Conservation (phyloP, 2,797 vertebrate genomes). For the Poecile montanus region DNA sequence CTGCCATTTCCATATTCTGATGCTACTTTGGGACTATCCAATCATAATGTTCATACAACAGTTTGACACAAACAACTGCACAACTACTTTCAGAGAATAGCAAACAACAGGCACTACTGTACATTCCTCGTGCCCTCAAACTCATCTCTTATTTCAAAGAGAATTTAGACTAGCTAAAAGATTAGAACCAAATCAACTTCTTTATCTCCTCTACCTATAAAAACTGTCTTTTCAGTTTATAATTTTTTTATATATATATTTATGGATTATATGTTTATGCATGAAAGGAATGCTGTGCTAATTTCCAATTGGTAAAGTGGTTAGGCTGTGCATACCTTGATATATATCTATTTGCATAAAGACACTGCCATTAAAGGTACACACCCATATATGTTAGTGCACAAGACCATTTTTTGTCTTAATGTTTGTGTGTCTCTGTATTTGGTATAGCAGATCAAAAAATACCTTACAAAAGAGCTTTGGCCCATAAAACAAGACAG, state of each 20-base stretch:
- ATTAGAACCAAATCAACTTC: not conserved
- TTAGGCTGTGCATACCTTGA: not conserved
- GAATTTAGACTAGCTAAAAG: not conserved
- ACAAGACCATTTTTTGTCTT: conserved; percentile 31
- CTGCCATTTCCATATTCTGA: not conserved
- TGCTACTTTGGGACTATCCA: conserved; percentile 21
- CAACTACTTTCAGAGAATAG: not conserved
- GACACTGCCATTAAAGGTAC: conserved; percentile 4
- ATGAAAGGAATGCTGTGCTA: not conserved
- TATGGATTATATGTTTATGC: not conserved
- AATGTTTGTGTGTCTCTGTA: conserved; percentile 1
- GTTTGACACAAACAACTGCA: not conserved
- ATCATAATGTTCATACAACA: not conserved
- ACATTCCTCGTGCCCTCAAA: not conserved
- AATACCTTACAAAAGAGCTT: conserved; percentile 19
- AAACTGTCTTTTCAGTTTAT: not conserved
- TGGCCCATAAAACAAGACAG: conserved; percentile 56
- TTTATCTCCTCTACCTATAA: not conserved
- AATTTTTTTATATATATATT: not conserved
- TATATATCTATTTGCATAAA: not conserved
- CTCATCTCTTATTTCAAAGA: not conserved
- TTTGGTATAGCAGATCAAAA: not conserved
- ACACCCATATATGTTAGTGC: conserved; percentile 41
- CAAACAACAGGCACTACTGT: not conserved
- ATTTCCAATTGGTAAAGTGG: conserved; percentile 1